These are phyloP conservation scores for chimpanzee (Pan troglodytes) DNA, from an alignment of 2,113 vertebrate genomes.

Conservation along the genomic window DNA sequence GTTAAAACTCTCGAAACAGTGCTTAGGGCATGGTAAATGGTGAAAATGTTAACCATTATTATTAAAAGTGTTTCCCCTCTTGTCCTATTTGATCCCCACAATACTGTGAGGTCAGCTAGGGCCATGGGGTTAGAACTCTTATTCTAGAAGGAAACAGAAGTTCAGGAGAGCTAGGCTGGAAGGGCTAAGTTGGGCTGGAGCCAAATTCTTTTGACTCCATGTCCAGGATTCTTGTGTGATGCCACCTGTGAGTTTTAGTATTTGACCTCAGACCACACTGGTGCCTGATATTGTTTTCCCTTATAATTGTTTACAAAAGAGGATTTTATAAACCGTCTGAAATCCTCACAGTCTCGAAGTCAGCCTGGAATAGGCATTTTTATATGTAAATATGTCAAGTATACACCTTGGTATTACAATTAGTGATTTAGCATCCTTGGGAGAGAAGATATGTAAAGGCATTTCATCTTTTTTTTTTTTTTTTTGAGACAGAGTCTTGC, in stretches of 20 bases:
- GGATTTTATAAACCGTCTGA: not conserved
- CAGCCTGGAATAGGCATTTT: not conserved
- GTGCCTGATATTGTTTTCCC: not conserved
- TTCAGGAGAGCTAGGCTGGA: not conserved
- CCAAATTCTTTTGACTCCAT: not conserved
- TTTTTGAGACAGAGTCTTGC: too few relatives aligned
- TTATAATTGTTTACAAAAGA: not conserved
- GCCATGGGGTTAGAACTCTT: not conserved
- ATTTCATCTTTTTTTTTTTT: not conserved
- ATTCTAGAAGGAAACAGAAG: not conserved
- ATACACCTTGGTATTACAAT: not conserved
- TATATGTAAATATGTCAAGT: not conserved
- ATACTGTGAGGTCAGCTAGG: not conserved
- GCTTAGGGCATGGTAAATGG: not conserved
- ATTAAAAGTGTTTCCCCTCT: not conserved
- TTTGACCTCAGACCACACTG: not conserved
- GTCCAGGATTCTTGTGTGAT: not conserved
- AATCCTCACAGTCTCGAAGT: not conserved
- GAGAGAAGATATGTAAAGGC: not conserved
- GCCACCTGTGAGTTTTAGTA: not conserved
- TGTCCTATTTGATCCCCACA: not conserved
- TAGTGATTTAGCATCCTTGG: not conserved
- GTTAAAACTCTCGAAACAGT: not conserved
- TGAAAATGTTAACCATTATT: not conserved
- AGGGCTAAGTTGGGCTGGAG: not conserved